phyloP scores from a whole-genome alignment of 2,888 invertebrate genomes.

The Oeneis ivallda region DNA sequence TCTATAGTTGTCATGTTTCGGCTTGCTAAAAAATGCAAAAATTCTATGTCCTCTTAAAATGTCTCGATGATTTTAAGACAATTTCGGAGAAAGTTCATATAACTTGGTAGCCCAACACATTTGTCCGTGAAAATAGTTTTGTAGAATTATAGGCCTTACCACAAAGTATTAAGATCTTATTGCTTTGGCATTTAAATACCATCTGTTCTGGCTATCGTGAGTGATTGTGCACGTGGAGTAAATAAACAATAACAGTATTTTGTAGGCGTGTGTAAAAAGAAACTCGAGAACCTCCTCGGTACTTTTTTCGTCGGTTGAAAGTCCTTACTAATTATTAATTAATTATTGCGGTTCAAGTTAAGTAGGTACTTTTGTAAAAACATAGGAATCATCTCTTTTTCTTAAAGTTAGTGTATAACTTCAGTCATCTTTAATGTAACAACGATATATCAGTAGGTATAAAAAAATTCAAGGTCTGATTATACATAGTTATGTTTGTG shows the following conservation, averaged over 20 bases:
- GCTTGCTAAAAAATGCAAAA: too few relatives aligned
- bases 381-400: neutral
- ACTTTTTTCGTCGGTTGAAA: neutral
- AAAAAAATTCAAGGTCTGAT: constrained; percentile 29
- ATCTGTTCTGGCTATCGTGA: neutral
- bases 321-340: too few relatives aligned
- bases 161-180: neutral
- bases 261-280: too few relatives aligned
- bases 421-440: neutral
- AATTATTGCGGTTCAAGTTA: too few relatives aligned
- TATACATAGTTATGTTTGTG: constrained; percentile 2
- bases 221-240: neutral
- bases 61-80: too few relatives aligned
- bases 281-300: too few relatives aligned
- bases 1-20: too few relatives aligned
- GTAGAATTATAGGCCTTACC: neutral
- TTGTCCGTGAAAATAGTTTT: neutral
- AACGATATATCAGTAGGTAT: neutral
- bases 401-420: neutral
- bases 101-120: constrained; percentile 5
- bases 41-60: neutral
- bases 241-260: neutral
- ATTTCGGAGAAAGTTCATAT: neutral
- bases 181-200: neutral
- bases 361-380: too few relatives aligned